phyloP scores from a whole-genome alignment of 2,113 vertebrate genomes.

The Glaucomys volans region DNA sequence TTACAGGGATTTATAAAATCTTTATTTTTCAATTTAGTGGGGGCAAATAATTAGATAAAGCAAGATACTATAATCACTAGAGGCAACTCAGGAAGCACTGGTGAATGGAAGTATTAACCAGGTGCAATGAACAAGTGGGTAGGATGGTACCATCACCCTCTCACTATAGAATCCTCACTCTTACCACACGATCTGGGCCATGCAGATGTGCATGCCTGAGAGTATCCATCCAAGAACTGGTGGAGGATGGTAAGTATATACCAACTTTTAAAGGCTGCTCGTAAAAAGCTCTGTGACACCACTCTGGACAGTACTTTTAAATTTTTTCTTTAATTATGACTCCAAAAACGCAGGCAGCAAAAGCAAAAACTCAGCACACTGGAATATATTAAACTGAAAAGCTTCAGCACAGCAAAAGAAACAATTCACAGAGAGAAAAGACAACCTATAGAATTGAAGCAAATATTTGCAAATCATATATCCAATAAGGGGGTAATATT shows the following conservation, averaged over 20 bases:
- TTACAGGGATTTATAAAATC: neutral
- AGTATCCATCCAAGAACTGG: accelerated
- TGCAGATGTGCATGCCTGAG: neutral
- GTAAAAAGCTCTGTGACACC: neutral
- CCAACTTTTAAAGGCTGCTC: neutral
- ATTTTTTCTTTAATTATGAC: neutral
- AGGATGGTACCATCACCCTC: neutral
- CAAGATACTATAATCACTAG: neutral
- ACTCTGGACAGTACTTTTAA: neutral
- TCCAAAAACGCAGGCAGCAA: neutral
- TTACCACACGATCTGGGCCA: neutral
- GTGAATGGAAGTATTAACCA: neutral
- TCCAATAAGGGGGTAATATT: neutral
- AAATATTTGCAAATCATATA: neutral
- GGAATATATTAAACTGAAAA: neutral
- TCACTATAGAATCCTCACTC: neutral
- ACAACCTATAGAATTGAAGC: neutral
- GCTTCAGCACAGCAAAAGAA: neutral
- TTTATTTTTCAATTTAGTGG: neutral
- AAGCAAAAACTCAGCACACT: neutral
- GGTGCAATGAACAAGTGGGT: neutral
- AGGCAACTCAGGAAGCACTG: neutral
- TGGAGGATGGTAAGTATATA: neutral
- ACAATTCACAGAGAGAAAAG: neutral
- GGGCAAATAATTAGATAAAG: neutral